Percentiles rank a stretch among this genome's conserved stretches.
Conservation (phyloP, 1,140 invertebrate species). For the Geopemphigus sp. region DNA sequence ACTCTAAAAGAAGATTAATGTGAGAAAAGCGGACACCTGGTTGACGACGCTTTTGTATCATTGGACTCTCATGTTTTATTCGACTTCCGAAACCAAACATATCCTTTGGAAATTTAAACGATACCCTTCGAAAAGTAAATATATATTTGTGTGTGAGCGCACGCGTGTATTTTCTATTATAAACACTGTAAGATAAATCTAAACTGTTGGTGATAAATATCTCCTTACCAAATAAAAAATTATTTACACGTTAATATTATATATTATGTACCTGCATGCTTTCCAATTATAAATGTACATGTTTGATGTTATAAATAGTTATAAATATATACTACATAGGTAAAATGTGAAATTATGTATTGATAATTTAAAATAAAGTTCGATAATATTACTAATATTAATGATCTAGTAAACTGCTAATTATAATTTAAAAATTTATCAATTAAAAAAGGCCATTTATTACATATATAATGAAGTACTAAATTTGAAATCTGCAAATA, state of each 20-base stretch:
- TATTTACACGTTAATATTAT: not conserved
- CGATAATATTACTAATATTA: too few species aligned
- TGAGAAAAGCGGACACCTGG: constrained; percentile 48
- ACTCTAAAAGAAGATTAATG: constrained; percentile 38
- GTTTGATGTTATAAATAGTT: too few species aligned
- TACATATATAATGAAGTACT: too few species aligned
- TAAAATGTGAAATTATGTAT: too few species aligned
- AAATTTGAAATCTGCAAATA: too few species aligned
- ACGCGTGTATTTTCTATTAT: not conserved
- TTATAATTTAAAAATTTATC: too few species aligned
- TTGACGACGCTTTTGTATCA: constrained; percentile 17
- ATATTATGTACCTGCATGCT: too few species aligned
- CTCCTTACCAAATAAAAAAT: not conserved
- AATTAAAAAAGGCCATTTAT: too few species aligned
- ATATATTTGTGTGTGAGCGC: too few species aligned
- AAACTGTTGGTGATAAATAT: not conserved
- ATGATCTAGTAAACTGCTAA: too few species aligned
- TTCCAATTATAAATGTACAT: not conserved
- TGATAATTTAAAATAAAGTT: too few species aligned
- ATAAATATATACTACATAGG: too few species aligned
- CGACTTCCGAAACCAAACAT: constrained; percentile 43
- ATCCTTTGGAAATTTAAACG: constrained; percentile 26
- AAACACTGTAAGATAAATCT: not conserved
- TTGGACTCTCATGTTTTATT: constrained; percentile 24
- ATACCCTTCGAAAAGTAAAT: constrained; percentile 21